These are phyloP conservation scores for Tachina lurida DNA, from an alignment of 2,888 invertebrate species.

Conservation along the genomic window DNA sequence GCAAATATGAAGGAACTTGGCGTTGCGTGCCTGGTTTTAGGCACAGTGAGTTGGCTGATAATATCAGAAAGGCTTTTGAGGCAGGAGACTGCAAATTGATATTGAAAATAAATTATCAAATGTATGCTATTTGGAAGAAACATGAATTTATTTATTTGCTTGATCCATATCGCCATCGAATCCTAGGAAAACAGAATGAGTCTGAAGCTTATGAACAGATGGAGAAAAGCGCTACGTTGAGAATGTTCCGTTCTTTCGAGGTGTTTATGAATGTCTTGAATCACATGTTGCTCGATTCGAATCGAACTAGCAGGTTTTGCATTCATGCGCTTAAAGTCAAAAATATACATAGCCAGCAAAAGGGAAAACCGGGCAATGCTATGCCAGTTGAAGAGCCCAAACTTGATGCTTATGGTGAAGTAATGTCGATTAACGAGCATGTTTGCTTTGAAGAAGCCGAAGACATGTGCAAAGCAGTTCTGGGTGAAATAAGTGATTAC, in stretches of 20 bases:
- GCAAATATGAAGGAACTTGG: constrained; percentile 78
- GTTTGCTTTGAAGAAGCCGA: constrained; percentile 78
- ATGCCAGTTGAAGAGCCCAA: constrained; percentile 35
- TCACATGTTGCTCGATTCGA: constrained; percentile 78
- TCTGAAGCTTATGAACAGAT: constrained; percentile 70
- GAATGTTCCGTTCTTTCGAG: constrained; percentile 79
- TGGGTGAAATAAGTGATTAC: constrained; percentile 77
- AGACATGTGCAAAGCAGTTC: constrained; percentile 75
- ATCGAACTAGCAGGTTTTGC: constrained; percentile 77
- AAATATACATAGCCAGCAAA: constrained; percentile 56
- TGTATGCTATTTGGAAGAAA: constrained; percentile 80
- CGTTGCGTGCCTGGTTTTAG: constrained; percentile 78
- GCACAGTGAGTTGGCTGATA: constrained; percentile 76
- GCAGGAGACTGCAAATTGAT: constrained; percentile 76
- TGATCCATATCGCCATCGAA: constrained; percentile 80
- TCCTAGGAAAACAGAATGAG: constrained; percentile 73
- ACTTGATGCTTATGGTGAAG: constrained; percentile 66
- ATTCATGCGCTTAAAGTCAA: constrained; percentile 75
- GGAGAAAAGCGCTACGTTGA: constrained; percentile 76
- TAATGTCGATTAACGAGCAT: constrained; percentile 77
- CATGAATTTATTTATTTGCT: constrained; percentile 78
- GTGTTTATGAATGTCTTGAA: constrained; percentile 78
- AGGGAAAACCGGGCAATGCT: constrained; percentile 54
- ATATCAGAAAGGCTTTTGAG: constrained; percentile 74
- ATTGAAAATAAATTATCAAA: constrained; percentile 79